phyloP scores from a whole-genome alignment of 2,888 invertebrate genomes.

The Rhagophthalmus giganteus region DNA sequence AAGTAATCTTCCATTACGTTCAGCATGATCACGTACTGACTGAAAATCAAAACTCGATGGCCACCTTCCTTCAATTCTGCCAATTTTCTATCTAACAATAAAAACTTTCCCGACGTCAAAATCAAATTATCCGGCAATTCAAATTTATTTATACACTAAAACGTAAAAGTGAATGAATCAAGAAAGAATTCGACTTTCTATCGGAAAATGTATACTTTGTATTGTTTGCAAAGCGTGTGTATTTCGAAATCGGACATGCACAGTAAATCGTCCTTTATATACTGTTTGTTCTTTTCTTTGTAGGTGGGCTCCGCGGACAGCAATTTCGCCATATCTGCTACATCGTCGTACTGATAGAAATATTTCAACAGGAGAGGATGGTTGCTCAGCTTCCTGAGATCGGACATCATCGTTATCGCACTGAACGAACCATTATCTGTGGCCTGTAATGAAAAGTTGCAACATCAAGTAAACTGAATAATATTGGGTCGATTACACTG shows the following conservation, averaged over 20 bases:
- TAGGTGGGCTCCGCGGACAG: conserved; percentile 69
- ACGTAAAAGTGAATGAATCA: conserved; percentile 10
- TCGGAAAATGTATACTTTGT: conserved; percentile 1
- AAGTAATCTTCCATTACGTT: conserved; percentile 91
- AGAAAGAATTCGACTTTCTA: not conserved
- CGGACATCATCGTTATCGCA: conserved; percentile 86
- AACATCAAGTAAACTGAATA: too few relatives aligned
- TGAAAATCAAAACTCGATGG: conserved; percentile 88
- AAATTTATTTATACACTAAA: conserved; percentile 65
- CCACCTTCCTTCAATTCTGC: conserved; percentile 72
- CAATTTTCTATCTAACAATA: conserved; percentile 75
- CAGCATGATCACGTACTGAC: conserved; percentile 95
- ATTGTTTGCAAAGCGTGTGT: conserved; percentile 68
- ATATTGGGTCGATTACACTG: too few relatives aligned
- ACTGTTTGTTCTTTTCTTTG: conserved; percentile 76
- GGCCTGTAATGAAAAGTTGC: too few relatives aligned
- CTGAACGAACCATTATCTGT: conserved; percentile 60
- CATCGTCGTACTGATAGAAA: conserved; percentile 68
- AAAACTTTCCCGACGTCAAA: conserved; percentile 84
- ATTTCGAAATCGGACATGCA: conserved; percentile 93
- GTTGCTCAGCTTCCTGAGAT: conserved; percentile 90
- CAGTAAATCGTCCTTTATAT: conserved; percentile 84
- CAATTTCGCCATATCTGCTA: conserved; percentile 69
- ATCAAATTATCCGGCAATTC: conserved; percentile 71
- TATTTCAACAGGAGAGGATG: conserved; percentile 85